These are phyloP conservation scores for Pandemis corylana DNA, from an alignment of 2,888 invertebrate genomes.

Conservation along the genomic window DNA sequence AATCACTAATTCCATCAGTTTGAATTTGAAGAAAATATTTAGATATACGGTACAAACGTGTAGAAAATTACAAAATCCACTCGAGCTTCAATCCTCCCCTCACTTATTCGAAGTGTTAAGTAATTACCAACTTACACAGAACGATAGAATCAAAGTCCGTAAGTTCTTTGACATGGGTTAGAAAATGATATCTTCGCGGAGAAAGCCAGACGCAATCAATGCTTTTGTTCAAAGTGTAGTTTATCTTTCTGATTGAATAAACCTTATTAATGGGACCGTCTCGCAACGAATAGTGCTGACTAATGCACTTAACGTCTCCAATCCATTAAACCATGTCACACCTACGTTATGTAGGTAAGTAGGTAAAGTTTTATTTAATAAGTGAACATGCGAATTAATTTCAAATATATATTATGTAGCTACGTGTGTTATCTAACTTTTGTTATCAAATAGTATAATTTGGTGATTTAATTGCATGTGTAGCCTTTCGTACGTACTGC, in stretches of 20 bases:
- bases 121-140: neutral
- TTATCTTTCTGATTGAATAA: constrained; percentile 18
- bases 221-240: constrained; percentile 8
- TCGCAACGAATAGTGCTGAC: constrained; percentile 13
- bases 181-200: constrained; percentile 2
- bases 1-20: no score
- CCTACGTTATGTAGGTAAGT: neutral
- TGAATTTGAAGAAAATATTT: no score
- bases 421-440: constrained; percentile 31
- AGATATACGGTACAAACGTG: no score
- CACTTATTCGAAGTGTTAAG: neutral
- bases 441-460: constrained; percentile 27
- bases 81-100: neutral
- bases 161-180: neutral
- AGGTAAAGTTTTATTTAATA: constrained; percentile 23
- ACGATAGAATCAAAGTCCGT: neutral
- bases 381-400: constrained; percentile 15
- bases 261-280: constrained; percentile 6
- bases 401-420: neutral
- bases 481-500: constrained; percentile 27
- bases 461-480: constrained; percentile 41
- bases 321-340: constrained; percentile 23
- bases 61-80: neutral
- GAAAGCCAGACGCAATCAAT: constrained; percentile 12
- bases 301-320: constrained; percentile 13